A percentile compares a stretch with the other conserved stretches of the same genome.
These are phyloP conservation scores for Rhea pennata DNA, from an alignment of 2,113 vertebrate genomes.

Conservation along the genomic window DNA sequence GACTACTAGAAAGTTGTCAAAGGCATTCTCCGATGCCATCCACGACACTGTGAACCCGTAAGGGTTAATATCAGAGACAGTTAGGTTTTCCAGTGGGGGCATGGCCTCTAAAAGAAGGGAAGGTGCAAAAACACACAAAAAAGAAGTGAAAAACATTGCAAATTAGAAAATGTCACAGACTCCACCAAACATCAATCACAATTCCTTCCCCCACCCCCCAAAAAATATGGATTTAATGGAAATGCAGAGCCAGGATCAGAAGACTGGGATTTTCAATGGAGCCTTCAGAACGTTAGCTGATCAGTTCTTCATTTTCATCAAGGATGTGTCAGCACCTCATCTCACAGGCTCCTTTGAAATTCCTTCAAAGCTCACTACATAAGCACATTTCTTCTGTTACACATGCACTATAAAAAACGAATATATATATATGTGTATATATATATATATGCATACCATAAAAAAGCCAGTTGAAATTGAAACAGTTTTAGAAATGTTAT, in stretches of 20 bases:
- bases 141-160: not conserved
- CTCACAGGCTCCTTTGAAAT: not conserved
- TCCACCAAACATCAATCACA: constrained; percentile 13
- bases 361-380: not conserved
- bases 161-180: constrained; percentile 6
- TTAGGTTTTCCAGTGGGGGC: constrained; percentile 95
- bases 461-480: not conserved
- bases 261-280: not conserved
- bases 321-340: not conserved
- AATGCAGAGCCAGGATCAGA: not conserved
- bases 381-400: not conserved
- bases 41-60: constrained; percentile 86
- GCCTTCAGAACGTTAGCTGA: not conserved
- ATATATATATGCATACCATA: too few relatives aligned
- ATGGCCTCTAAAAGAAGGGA: constrained; percentile 87
- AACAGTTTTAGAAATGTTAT: not conserved
- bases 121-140: constrained; percentile 69
- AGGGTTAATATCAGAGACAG: constrained; percentile 89
- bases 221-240: not conserved
- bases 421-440: too few relatives aligned
- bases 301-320: not conserved
- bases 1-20: constrained; percentile 90
- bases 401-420: not conserved
- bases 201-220: not conserved
- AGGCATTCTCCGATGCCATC: constrained; percentile 85